phyloP scores from a whole-genome alignment of 2,797 vertebrate species.

The Parauchenoglanis ngamensis region DNA sequence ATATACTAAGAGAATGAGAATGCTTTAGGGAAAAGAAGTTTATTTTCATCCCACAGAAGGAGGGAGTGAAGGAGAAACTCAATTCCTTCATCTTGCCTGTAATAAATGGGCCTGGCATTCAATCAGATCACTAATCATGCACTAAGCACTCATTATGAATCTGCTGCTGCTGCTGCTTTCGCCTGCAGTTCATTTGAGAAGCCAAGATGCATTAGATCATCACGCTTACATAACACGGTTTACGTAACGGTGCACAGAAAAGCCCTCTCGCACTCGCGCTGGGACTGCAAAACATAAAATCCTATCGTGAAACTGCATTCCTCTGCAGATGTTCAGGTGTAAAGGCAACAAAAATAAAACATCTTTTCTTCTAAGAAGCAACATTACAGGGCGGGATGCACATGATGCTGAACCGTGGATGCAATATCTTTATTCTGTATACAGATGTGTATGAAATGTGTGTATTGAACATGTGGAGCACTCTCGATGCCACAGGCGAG shows the following conservation, averaged over 20 bases:
- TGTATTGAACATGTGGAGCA: neutral
- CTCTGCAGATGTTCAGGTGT: neutral
- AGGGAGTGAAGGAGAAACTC: constrained; percentile 14
- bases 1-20: constrained; percentile 16
- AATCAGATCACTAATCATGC: constrained; percentile 50
- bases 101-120: constrained; percentile 46
- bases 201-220: constrained; percentile 31
- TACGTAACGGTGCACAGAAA: constrained; percentile 8
- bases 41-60: constrained; percentile 2
- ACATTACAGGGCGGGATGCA: neutral
- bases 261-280: neutral
- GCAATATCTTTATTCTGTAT: neutral
- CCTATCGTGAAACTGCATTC: neutral
- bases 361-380: neutral
- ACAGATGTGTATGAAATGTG: neutral
- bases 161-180: constrained; percentile 35
- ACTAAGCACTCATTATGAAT: constrained; percentile 46
- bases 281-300: neutral
- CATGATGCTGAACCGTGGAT: neutral
- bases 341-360: neutral
- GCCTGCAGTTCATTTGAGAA: constrained; percentile 40
- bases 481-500: neutral
- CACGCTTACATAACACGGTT: constrained; percentile 26
- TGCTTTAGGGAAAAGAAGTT: constrained; percentile 15
- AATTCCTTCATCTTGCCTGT: constrained; percentile 21